Conservation (phyloP, 2,113 vertebrate genomes). For the Phaethornis superciliosus region DNA sequence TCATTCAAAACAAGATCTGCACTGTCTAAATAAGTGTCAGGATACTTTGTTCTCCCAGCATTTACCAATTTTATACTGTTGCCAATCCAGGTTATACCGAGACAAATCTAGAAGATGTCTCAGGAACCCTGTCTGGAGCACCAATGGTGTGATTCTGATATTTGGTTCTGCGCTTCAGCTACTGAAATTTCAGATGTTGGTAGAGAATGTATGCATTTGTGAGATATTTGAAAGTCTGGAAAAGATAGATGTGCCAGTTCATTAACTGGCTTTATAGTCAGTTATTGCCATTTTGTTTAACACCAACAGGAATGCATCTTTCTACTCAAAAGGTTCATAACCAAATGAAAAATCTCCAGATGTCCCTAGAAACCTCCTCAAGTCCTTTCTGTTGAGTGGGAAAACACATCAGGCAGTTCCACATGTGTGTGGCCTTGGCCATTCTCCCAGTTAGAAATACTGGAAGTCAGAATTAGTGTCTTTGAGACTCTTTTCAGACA, state of each 20-base stretch:
- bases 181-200: not conserved
- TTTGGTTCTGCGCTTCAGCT: not conserved
- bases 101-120: not conserved
- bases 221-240: not conserved
- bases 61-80: not conserved
- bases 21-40: not conserved
- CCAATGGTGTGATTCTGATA: not conserved
- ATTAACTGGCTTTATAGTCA: not conserved
- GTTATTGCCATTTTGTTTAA: not conserved
- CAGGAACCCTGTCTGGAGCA: not conserved
- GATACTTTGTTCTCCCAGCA: not conserved
- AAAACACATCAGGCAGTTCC: not conserved
- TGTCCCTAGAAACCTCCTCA: not conserved
- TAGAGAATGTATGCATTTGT: not conserved
- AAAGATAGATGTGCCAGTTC: not conserved
- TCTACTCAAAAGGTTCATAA: not conserved
- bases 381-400: not conserved
- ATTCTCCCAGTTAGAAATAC: not conserved
- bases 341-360: not conserved
- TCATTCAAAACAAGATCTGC: not conserved
- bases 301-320: not conserved
- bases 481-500: not conserved
- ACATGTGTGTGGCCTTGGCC: not conserved
- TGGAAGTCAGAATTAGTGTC: not conserved
- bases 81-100: not conserved